Conservation (phyloP, 2,888 invertebrate species). For the Portevinia maculata region DNA sequence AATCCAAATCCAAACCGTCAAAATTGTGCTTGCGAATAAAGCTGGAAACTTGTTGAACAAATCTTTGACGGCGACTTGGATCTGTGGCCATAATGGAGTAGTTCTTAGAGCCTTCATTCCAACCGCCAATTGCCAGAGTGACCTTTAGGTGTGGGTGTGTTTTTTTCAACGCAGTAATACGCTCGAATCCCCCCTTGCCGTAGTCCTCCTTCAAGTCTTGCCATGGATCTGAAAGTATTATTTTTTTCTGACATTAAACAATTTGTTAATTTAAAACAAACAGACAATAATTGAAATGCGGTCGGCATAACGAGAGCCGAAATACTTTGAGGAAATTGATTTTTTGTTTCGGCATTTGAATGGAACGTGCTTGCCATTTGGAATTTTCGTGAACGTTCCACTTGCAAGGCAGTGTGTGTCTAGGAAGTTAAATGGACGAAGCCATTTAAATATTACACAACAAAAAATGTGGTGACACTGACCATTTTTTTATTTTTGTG, state of each 20-base stretch:
- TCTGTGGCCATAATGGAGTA: conserved; percentile 86
- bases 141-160: conserved; percentile 89
- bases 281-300: conserved; percentile 59
- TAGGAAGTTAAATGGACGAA: conserved; percentile 24
- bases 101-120: conserved; percentile 92
- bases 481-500: not conserved
- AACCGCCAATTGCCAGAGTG: conserved; percentile 93
- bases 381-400: conserved; percentile 34
- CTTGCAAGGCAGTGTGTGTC: conserved; percentile 23
- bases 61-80: conserved; percentile 85
- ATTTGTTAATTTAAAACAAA: conserved; percentile 33
- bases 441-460: conserved; percentile 42
- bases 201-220: conserved; percentile 90
- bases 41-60: conserved; percentile 88
- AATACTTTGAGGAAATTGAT: conserved; percentile 51
- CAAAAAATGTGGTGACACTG: conserved; percentile 36
- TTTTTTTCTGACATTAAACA: not conserved
- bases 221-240: conserved; percentile 86
- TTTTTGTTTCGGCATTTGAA: conserved; percentile 53
- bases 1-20: conserved; percentile 85
- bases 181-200: conserved; percentile 89
- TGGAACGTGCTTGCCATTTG: conserved; percentile 39
- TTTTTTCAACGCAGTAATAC: conserved; percentile 87
- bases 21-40: conserved; percentile 85
- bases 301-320: conserved; percentile 27